Conservation (phyloP, 2,113 vertebrate species). For the Brienomyrus longianalis region DNA sequence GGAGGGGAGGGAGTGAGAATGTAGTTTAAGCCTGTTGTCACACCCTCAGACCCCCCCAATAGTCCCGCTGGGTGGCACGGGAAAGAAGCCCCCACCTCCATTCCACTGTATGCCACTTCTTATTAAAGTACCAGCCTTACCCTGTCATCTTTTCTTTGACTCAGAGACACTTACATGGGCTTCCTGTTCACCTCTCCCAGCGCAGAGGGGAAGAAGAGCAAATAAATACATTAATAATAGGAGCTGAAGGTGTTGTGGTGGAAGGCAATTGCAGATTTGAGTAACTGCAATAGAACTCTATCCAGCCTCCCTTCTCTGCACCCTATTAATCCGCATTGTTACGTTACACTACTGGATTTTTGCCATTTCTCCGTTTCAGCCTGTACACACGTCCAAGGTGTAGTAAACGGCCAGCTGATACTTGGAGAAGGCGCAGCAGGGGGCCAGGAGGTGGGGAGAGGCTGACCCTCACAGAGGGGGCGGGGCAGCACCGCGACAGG, state of each 20-base stretch:
- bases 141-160: background rate
- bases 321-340: slow-evolving; percentile 14
- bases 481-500: slow-evolving; percentile 30
- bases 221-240: slow-evolving; percentile 44
- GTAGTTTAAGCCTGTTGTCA: background rate
- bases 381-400: slow-evolving; percentile 43
- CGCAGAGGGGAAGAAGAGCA: slow-evolving; percentile 25
- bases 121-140: background rate
- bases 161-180: background rate
- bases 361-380: slow-evolving; percentile 41
- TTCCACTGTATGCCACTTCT: background rate
- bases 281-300: slow-evolving; percentile 50
- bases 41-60: slow-evolving; percentile 27
- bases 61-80: slow-evolving; percentile 36
- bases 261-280: slow-evolving; percentile 58
- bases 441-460: slow-evolving; percentile 40
- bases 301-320: slow-evolving; percentile 40
- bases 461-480: slow-evolving; percentile 39
- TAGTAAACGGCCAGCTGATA: slow-evolving; percentile 40
- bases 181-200: slow-evolving; percentile 15
- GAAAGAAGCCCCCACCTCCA: slow-evolving; percentile 3
- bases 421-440: slow-evolving; percentile 43
- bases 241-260: slow-evolving; percentile 60
- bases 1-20: background rate
- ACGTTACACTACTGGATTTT: slow-evolving; percentile 41